Percentiles rank a stretch among this genome's conserved stretches.
Conservation (phyloP, 1,140 invertebrate genomes). For the Drosophila rhopaloa region DNA sequence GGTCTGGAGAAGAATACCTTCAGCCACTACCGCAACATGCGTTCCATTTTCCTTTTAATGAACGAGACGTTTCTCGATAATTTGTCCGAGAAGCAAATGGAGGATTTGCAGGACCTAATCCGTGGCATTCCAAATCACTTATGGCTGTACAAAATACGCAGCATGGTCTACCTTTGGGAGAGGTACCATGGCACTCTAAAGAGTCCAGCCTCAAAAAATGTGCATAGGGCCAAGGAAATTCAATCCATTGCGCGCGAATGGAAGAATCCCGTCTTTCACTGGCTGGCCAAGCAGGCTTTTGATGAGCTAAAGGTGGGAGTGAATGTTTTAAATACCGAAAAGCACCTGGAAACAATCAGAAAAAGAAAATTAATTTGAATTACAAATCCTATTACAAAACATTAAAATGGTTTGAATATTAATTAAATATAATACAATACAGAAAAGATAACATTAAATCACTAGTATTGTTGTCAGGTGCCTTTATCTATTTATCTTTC, state of each 20-base stretch:
- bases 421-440: too few species aligned
- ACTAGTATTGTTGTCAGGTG: neutral
- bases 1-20: slow-evolving; percentile 22
- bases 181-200: slow-evolving; percentile 18
- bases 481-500: neutral
- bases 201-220: neutral
- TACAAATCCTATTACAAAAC: too few species aligned
- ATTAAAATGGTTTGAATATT: too few species aligned
- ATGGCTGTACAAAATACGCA: slow-evolving; percentile 60
- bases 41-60: slow-evolving; percentile 46
- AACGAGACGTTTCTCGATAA: slow-evolving; percentile 44
- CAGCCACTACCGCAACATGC: slow-evolving; percentile 10
- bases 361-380: neutral
- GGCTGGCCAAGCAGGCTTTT: slow-evolving; percentile 63
- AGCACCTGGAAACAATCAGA: neutral
- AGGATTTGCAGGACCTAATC: slow-evolving; percentile 53
- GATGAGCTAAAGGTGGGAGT: slow-evolving; percentile 56
- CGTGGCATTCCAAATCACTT: slow-evolving; percentile 48
- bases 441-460: too few species aligned
- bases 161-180: slow-evolving; percentile 54
- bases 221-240: neutral
- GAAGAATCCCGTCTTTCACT: slow-evolving; percentile 59
- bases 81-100: slow-evolving; percentile 6
- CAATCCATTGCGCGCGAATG: slow-evolving; percentile 8
- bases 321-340: neutral